A percentile compares a stretch with the other conserved stretches of the same genome.
These are phyloP conservation scores for Eupithecia pulchellata DNA, from an alignment of 2,888 invertebrate genomes.

Conservation along the genomic window DNA sequence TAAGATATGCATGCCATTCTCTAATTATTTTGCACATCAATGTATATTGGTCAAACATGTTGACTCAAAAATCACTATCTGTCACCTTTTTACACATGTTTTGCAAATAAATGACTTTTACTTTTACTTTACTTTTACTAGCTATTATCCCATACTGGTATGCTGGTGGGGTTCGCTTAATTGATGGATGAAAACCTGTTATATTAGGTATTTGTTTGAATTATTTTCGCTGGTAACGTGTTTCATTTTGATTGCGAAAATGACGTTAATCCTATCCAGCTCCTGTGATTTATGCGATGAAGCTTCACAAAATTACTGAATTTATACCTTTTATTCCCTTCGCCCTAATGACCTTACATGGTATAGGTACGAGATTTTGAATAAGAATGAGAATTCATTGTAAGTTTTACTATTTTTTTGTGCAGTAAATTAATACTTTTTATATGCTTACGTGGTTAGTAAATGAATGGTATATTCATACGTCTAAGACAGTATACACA, in stretches of 20 bases:
- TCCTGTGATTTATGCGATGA: slow-evolving; percentile 11
- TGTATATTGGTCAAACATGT: too few species aligned
- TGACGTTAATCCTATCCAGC: slow-evolving; percentile 6
- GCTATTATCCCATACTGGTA: too few species aligned
- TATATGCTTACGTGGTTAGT: not conserved
- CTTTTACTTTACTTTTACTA: too few species aligned
- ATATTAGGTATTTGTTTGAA: not conserved
- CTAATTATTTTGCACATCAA: too few species aligned
- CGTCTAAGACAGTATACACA: not conserved
- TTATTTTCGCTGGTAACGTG: not conserved
- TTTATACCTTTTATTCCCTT: slow-evolving; percentile 3
- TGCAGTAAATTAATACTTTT: not conserved
- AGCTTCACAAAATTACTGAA: slow-evolving; percentile 1
- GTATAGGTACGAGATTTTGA: too few species aligned
- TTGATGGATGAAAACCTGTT: not conserved
- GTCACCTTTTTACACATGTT: too few species aligned
- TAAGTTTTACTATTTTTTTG: not conserved
- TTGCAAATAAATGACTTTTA: too few species aligned
- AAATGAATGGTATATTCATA: not conserved
- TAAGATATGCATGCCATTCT: too few species aligned
- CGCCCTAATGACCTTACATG: not conserved
- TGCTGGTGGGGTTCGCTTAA: too few species aligned
- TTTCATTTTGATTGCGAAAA: not conserved
- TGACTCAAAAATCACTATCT: too few species aligned
- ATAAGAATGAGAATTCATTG: not conserved